Conservation (phyloP, 2,113 vertebrate species). For the Neotoma lepida region DNA sequence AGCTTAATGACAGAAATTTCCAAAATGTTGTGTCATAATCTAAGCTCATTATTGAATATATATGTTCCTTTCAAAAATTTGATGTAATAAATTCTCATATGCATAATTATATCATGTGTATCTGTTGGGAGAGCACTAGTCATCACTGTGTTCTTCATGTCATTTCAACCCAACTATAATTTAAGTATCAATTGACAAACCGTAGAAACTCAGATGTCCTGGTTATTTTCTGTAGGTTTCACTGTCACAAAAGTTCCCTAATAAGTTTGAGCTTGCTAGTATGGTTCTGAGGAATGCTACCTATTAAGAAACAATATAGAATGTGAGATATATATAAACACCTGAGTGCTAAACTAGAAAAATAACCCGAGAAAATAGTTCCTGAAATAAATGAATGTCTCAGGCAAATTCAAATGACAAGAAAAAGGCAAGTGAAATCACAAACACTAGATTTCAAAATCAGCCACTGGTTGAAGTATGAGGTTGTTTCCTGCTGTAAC, state of each 20-base stretch:
- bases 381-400: not conserved
- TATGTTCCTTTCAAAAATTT: constrained; percentile 36
- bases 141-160: not conserved
- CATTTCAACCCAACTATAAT: not conserved
- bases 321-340: not conserved
- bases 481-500: not conserved
- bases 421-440: not conserved
- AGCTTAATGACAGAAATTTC: not conserved
- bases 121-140: not conserved
- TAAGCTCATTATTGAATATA: not conserved
- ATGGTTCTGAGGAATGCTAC: not conserved
- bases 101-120: constrained; percentile 5
- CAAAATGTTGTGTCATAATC: not conserved
- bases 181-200: not conserved
- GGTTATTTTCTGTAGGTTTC: constrained; percentile 15
- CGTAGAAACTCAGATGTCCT: constrained; percentile 43
- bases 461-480: not conserved
- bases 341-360: not conserved
- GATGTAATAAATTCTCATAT: not conserved
- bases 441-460: not conserved
- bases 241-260: not conserved
- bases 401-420: constrained; percentile 28
- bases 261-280: not conserved
- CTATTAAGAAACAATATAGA: not conserved
- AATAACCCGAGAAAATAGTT: constrained; percentile 26